Conservation (phyloP, 2,113 vertebrate species). For the Hippoglossus stenolepis region DNA sequence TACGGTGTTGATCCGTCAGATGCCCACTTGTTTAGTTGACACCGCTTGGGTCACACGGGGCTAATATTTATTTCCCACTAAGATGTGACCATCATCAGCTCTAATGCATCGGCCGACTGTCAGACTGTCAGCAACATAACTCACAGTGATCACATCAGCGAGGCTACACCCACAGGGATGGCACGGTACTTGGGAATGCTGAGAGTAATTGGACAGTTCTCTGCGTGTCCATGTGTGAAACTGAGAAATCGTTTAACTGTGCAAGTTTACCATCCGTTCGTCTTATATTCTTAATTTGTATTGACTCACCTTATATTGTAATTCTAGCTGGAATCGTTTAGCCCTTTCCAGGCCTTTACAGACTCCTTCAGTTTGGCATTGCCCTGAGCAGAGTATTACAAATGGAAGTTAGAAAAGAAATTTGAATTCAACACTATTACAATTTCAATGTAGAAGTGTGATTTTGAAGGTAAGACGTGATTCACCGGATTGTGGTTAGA, state of each 20-base stretch:
- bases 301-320: neutral
- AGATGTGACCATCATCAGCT: neutral
- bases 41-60: neutral
- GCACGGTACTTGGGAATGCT: neutral
- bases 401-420: too few species aligned
- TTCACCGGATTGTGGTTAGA: too few species aligned
- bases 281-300: neutral
- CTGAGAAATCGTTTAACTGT: neutral
- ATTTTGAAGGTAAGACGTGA: too few species aligned
- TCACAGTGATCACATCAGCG: neutral
- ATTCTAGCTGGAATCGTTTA: too few species aligned
- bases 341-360: neutral
- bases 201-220: neutral
- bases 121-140: neutral
- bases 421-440: too few species aligned
- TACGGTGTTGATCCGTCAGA: neutral
- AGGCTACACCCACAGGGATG: neutral
- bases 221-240: neutral
- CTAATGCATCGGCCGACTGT: neutral
- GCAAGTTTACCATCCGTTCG: neutral
- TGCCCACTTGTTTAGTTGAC: neutral
- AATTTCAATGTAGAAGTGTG: too few species aligned
- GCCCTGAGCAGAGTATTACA: too few species aligned
- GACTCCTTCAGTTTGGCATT: neutral
- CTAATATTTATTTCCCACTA: slow-evolving; percentile 2